phyloP scores from a whole-genome alignment of 2,113 vertebrate species.

The Ceuthmochares aereus region DNA sequence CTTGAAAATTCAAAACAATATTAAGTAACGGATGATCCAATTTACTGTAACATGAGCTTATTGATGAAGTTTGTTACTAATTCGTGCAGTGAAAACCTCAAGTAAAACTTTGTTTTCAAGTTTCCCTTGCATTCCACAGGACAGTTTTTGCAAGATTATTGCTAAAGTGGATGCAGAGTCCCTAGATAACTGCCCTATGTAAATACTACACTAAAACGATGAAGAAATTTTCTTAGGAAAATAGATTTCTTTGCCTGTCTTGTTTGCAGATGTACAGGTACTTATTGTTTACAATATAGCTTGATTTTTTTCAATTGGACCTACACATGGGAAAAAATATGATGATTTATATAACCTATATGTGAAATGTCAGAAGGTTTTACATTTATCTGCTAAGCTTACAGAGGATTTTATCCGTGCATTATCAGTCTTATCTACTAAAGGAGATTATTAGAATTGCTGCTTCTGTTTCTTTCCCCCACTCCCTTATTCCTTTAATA shows the following conservation, averaged over 20 bases:
- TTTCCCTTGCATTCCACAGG: neutral
- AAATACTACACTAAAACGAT: neutral
- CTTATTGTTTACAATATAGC: neutral
- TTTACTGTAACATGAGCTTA: constrained; percentile 33
- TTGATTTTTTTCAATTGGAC: neutral
- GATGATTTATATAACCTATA: neutral
- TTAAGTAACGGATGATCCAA: constrained; percentile 44
- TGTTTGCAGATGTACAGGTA: neutral
- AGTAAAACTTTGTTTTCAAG: neutral
- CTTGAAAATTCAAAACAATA: constrained; percentile 61
- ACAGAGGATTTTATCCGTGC: neutral
- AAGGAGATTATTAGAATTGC: neutral
- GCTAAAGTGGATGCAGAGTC: neutral
- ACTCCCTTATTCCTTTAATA: neutral
- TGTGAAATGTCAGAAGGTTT: neutral
- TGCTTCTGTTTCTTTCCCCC: neutral
- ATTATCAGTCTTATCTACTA: neutral
- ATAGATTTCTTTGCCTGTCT: neutral
- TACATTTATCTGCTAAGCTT: neutral
- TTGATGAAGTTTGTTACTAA: neutral
- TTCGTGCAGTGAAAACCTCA: neutral
- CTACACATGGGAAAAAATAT: neutral
- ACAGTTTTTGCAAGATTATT: neutral
- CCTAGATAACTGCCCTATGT: neutral
- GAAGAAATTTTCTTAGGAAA: neutral